phyloP scores from a whole-genome alignment of 2,888 invertebrate species.

The Cataglyphis altisquamis region DNA sequence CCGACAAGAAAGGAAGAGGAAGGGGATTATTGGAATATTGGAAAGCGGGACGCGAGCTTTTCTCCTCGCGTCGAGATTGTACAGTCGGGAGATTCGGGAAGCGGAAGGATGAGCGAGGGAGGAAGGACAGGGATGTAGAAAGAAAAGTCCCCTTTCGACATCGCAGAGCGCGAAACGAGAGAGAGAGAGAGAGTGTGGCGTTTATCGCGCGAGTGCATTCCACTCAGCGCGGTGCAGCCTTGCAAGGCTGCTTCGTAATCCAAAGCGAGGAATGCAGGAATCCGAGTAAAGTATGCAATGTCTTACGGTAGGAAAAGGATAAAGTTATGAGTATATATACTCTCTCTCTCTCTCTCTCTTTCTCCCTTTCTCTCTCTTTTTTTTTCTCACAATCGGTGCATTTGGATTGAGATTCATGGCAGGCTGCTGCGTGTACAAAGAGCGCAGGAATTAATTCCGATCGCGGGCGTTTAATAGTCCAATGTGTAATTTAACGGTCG shows the following conservation, averaged over 20 bases:
- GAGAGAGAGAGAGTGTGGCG: background rate
- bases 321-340: constrained; percentile 11
- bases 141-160: background rate
- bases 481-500: background rate
- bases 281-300: constrained; percentile 10
- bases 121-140: background rate
- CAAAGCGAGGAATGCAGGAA: constrained; percentile 33
- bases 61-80: constrained; percentile 5
- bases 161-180: constrained; percentile 4
- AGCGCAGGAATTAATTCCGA: constrained; percentile 38
- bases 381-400: background rate
- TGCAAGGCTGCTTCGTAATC: constrained; percentile 48
- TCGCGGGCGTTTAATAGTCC: constrained; percentile 28
- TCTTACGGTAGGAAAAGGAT: constrained; percentile 24
- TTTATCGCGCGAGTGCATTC: constrained; percentile 24
- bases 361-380: background rate
- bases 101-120: constrained; percentile 24
- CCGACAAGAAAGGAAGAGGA: background rate
- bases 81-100: constrained; percentile 12
- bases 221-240: constrained; percentile 24
- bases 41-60: constrained; percentile 15
- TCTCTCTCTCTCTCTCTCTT: background rate
- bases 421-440: background rate
- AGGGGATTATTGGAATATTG: constrained; percentile 28
- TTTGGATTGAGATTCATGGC: background rate